These are phyloP conservation scores for Hololepta plana DNA, from an alignment of 2,888 invertebrate genomes.

Conservation along the genomic window DNA sequence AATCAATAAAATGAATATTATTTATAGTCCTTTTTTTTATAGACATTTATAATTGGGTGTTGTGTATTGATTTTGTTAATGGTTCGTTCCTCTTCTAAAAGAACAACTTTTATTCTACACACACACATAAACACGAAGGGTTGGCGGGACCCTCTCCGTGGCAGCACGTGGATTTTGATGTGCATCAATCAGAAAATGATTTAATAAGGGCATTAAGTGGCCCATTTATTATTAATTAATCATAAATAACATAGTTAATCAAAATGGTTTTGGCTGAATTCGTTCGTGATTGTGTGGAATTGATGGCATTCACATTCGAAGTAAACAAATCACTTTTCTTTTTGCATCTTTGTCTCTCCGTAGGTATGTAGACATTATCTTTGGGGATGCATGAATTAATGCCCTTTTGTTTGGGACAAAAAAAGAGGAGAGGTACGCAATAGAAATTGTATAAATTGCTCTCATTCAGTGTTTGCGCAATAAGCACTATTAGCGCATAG, in stretches of 20 bases:
- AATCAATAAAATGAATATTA: too few species aligned
- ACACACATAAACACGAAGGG: too few species aligned
- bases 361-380: too few species aligned
- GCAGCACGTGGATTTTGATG: slow-evolving; percentile 23
- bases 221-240: too few species aligned
- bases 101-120: too few species aligned
- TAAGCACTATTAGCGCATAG: slow-evolving; percentile 19
- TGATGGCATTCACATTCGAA: slow-evolving; percentile 3
- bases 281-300: not conserved
- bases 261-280: not conserved
- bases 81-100: slow-evolving; percentile 8
- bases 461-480: slow-evolving; percentile 24
- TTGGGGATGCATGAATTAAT: slow-evolving; percentile 18
- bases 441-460: slow-evolving; percentile 23
- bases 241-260: slow-evolving; percentile 10
- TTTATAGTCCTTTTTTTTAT: too few species aligned
- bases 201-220: too few species aligned
- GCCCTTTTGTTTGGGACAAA: not conserved
- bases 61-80: slow-evolving; percentile 10
- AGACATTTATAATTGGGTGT: too few species aligned
- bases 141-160: slow-evolving; percentile 23
- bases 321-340: too few species aligned
- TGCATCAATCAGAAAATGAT: slow-evolving; percentile 20
- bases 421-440: slow-evolving; percentile 6
- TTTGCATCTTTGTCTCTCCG: too few species aligned